A percentile compares a stretch with the other conserved stretches of the same genome.
Conservation (phyloP, 2,113 vertebrate species). For the Hucho hucho region DNA sequence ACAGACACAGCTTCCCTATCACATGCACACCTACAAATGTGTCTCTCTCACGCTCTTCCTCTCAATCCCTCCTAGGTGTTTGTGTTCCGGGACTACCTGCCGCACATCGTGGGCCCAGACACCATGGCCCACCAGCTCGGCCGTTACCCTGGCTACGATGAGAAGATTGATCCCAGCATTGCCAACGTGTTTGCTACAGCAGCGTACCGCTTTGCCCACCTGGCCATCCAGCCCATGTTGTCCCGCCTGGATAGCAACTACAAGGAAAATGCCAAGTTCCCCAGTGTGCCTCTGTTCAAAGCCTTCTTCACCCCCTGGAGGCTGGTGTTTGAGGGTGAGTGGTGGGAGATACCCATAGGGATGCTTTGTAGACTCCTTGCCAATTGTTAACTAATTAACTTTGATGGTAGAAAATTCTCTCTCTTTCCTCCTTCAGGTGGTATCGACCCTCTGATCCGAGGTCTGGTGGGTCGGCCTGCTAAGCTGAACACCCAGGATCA, state of each 20-base stretch:
- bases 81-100: constrained; percentile 85
- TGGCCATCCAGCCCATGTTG: constrained; percentile 79
- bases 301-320: constrained; percentile 86
- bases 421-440: constrained; percentile 68
- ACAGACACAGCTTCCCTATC: neutral
- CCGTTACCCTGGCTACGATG: constrained; percentile 68
- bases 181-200: constrained; percentile 84
- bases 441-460: constrained; percentile 78
- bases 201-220: constrained; percentile 86
- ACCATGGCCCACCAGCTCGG: constrained; percentile 63
- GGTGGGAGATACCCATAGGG: neutral
- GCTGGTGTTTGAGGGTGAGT: constrained; percentile 80
- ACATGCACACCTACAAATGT: neutral
- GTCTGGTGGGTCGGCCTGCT: constrained; percentile 73
- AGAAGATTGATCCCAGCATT: constrained; percentile 79
- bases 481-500: constrained; percentile 80
- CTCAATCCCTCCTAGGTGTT: constrained; percentile 73
- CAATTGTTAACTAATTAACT: too few relatives aligned
- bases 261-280: constrained; percentile 53
- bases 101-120: constrained; percentile 66
- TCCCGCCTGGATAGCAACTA: constrained; percentile 73
- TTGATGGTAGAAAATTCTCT: neutral
- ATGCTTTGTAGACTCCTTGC: too few relatives aligned
- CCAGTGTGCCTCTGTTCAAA: constrained; percentile 71
- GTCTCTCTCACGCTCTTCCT: neutral